Evolutionary conservation across 1,140 invertebrate species (phyloP), one percentile per base, ranked within the genome.

Genomic region (Ladona fulva): DNA sequence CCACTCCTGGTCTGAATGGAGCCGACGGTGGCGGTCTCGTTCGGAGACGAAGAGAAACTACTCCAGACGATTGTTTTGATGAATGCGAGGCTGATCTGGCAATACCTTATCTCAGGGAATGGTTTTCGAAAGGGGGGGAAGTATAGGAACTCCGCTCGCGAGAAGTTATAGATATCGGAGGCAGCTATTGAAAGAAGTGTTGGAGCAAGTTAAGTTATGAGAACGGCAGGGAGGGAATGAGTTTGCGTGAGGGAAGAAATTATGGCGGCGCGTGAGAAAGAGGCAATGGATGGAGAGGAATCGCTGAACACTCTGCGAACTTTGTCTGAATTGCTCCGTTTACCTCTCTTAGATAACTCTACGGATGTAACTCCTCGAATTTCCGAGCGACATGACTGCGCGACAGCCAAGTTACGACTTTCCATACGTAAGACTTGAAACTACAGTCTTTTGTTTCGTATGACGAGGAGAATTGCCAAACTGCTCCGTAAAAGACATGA

Each of bases 151-250:
- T 66, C 52, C 16, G 52, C 1, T 66, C 3, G 14, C 16, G n/a
- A 66, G 52, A 66, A 66, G 52, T 66, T 66, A 66, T 66, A 66
- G 52, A 66, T 19, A 66, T 66, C 52, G 52, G 14, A 66, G 52
- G 52, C 14, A 66, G 52, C 52, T 66, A 66, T 66, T 66, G 52
- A 66, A 66, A 66, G 52, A 66, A 66, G 52, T 66, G 52, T 66
- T 66, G 52, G 52, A 19, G 14, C 52, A 22, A 22, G 52, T 66
- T 66, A 66, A 66, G 52, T 66, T 66, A 66, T 66, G 44, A 52
- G 19, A 19, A 52, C 44, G 52, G 16, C 12, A 12, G 52, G 12
- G 52, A 66, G n/a, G 52, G 52, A 66, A 66, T 16, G 52, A 66
- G 52, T 16, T 16, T 19, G n/a, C 14, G n/a, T 19, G 52, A 66